Evolutionary conservation across 2,797 vertebrate species (phyloP), one percentile per base, ranked within the genome.

Genomic region (Nyctibius grandis): DNA sequence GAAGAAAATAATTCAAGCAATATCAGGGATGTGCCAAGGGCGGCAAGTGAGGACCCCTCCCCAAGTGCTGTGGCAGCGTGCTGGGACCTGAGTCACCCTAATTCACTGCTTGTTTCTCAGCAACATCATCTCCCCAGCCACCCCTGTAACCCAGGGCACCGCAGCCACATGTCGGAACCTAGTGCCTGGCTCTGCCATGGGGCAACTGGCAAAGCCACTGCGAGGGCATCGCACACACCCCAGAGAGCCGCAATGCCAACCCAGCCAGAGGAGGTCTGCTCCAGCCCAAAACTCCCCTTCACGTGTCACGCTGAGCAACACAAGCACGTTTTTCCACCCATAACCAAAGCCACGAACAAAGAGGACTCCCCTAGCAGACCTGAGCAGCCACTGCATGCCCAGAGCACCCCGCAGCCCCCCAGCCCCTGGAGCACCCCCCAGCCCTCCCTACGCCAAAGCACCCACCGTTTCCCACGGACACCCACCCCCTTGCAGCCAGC

Each of bases 241-340:
- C n/a, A n/a, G n/a, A n/a, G n/a, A n/a, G n/a, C n/a, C n/a, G n/a
- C 11, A 1, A 12, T 20, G 16, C 31, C 70, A 31, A 56, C 25
- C 12, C 25, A 34, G n/a, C 28, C 80, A 15, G 68, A 29, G 28
- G 3, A 45, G 40, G 14, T 38, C 59, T 22, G 23, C 5, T 38
- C 57, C 40, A n/a, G 20, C 60, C 34, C 60, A 4, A 31, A 74
- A n/a, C 29, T 11, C 31, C 25, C 70, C 23, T 48, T 34, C 6
- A 0, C 13, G 19, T 28, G 26, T 10, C 0, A 0, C 7, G 6
- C 7, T 3, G 23, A 88, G 53, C 79, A 23, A 8, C 29, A 9
- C 42, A 5, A 33, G 56, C 29, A 6, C 0, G 0, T 68, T 90
- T 76, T 51, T 21, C 54, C 57, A 60, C 28, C 25, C 0, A 0